Percentiles rank a stretch among this genome's conserved stretches.
phyloP scores from a whole-genome alignment of 2,888 invertebrate species.

The Dioctria rufipes region DNA sequence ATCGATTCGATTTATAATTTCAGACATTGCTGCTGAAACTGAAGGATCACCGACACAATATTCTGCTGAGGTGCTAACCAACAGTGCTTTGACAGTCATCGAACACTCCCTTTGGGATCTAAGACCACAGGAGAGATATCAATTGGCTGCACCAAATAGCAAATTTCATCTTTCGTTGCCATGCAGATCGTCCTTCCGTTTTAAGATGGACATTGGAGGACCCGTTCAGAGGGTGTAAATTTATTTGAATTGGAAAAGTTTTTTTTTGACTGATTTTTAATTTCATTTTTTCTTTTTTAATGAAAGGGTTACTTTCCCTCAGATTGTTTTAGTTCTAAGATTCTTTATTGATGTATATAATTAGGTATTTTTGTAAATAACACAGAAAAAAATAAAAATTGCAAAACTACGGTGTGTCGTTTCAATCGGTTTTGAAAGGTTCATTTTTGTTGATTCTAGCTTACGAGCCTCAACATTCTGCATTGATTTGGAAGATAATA shows the following conservation, averaged over 20 bases:
- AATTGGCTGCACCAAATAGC: conserved; percentile 67
- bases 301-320: conserved; percentile 4
- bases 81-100: conserved; percentile 75
- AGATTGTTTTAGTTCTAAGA: conserved; percentile 7
- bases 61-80: conserved; percentile 77
- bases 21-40: conserved; percentile 69
- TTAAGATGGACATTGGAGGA: conserved; percentile 58
- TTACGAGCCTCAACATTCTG: no score
- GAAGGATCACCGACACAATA: conserved; percentile 78
- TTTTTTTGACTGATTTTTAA: conserved; percentile 54
- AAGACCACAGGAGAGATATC: conserved; percentile 73
- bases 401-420: background rate
- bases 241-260: conserved; percentile 56
- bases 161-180: conserved; percentile 71
- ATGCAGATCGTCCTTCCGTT: conserved; percentile 70
- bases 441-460: no score
- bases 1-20: conserved; percentile 1
- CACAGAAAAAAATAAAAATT: conserved; percentile 1
- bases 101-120: conserved; percentile 77
- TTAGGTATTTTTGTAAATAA: conserved; percentile 43
- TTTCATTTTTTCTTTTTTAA: background rate
- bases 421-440: no score
- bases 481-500: no score
- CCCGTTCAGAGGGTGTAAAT: conserved; percentile 57
- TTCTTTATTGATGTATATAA: conserved; percentile 44